phyloP scores from a whole-genome alignment of 2,113 vertebrate species.

The Ellobius talpinus region DNA sequence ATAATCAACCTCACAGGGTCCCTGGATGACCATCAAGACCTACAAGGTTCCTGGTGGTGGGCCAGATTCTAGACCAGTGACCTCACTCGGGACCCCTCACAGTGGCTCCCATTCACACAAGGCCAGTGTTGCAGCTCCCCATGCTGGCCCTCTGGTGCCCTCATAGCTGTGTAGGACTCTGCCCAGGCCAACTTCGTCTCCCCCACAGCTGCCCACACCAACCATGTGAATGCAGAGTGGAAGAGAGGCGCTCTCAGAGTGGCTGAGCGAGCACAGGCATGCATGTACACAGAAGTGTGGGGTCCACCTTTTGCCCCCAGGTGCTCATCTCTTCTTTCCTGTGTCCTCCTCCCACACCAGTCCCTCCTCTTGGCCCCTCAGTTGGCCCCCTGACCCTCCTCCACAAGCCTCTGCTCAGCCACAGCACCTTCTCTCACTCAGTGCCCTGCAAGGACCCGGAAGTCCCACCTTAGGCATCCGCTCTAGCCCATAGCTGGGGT shows the following conservation, averaged over 20 bases:
- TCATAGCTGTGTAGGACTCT: accelerated
- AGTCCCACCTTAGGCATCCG: accelerated
- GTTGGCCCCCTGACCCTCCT: neutral
- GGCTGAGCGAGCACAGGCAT: neutral
- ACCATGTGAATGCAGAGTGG: neutral
- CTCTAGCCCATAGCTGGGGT: accelerated
- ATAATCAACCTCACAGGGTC: neutral
- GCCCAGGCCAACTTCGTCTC: neutral
- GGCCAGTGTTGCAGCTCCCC: neutral
- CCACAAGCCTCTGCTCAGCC: neutral
- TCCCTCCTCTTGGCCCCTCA: neutral
- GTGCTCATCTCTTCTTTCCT: neutral
- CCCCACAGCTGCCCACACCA: too few species aligned
- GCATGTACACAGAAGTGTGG: too few species aligned
- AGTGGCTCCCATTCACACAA: accelerated
- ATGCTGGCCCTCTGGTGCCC: neutral
- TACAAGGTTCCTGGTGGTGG: neutral
- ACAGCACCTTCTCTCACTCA: neutral
- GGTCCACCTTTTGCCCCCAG: neutral
- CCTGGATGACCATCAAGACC: neutral
- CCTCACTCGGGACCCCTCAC: accelerated
- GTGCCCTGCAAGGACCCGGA: neutral
- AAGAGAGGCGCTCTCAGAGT: neutral
- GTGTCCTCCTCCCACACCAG: accelerated
- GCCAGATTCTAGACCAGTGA: accelerated